phyloP scores from a whole-genome alignment of 1,140 invertebrate genomes.

The Rhysida immarginata region DNA sequence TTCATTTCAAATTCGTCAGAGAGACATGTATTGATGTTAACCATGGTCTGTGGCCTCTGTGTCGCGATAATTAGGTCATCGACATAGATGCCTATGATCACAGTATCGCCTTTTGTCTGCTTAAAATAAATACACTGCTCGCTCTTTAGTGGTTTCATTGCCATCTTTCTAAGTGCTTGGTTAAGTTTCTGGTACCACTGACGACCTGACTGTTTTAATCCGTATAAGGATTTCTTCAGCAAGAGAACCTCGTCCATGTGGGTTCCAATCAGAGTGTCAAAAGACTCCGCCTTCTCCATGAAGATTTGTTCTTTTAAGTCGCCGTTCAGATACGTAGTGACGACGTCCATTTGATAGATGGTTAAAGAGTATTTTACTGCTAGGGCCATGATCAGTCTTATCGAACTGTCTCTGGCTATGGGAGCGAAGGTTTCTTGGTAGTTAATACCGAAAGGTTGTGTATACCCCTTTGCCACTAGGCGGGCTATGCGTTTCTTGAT shows the following conservation, averaged over 20 bases:
- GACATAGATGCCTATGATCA: constrained; percentile 12
- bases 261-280: background rate
- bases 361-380: constrained; percentile 10
- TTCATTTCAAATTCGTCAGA: constrained; percentile 10
- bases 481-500: constrained; percentile 7
- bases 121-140: constrained; percentile 7
- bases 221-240: constrained; percentile 24
- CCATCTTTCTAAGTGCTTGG: constrained; percentile 5
- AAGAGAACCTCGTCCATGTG: constrained; percentile 15
- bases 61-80: constrained; percentile 12
- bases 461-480: constrained; percentile 18
- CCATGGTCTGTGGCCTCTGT: background rate
- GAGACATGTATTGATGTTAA: background rate
- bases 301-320: constrained; percentile 17
- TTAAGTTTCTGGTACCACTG: constrained; percentile 7
- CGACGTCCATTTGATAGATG: constrained; percentile 19
- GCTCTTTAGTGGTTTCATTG: constrained; percentile 1
- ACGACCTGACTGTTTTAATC: constrained; percentile 20
- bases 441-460: constrained; percentile 17
- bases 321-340: constrained; percentile 17
- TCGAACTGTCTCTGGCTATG: constrained; percentile 13
- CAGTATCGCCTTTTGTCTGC: background rate
- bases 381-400: constrained; percentile 17
- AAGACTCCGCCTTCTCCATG: constrained; percentile 15
- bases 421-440: constrained; percentile 20